phyloP scores from a whole-genome alignment of 2,113 vertebrate species.

The Mesoclemmys tuberculata region DNA sequence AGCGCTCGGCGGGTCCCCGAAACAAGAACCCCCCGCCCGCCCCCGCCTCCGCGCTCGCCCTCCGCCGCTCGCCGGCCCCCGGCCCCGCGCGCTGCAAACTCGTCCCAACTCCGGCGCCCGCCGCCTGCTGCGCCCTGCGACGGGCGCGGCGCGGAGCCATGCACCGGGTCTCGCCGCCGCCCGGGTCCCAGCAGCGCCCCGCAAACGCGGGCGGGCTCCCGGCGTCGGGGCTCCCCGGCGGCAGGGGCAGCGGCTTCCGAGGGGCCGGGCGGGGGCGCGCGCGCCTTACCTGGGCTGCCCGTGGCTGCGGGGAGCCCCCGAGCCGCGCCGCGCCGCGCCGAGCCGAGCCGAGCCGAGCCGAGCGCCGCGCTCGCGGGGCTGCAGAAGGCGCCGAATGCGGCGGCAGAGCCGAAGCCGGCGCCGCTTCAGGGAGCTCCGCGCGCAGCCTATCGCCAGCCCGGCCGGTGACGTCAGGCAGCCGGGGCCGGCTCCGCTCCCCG shows the following conservation, averaged over 20 bases:
- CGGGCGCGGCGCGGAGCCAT: too few relatives aligned
- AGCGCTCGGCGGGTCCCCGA: slow-evolving; percentile 27
- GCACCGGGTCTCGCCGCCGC: too few relatives aligned
- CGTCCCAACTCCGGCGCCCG: too few relatives aligned
- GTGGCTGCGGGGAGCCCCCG: slow-evolving; percentile 45
- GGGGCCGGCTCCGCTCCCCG: slow-evolving; percentile 56
- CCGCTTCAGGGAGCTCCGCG: slow-evolving; percentile 71
- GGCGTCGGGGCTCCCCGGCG: background rate
- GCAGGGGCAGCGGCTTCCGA: background rate
- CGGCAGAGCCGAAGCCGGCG: slow-evolving; percentile 55
- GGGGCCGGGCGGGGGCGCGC: background rate
- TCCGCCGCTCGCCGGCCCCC: too few relatives aligned
- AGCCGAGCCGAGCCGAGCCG: too few relatives aligned
- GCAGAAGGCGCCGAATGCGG: slow-evolving; percentile 73
- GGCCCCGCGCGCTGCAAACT: background rate
- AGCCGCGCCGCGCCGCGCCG: background rate
- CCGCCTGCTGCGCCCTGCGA: too few relatives aligned
- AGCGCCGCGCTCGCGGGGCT: slow-evolving; percentile 67
- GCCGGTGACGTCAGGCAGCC: slow-evolving; percentile 80
- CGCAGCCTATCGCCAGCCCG: slow-evolving; percentile 78
- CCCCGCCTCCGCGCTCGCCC: slow-evolving; percentile 36
- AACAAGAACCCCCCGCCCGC: background rate
- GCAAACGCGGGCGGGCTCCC: background rate
- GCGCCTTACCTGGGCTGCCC: slow-evolving; percentile 61
- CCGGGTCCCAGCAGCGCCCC: background rate